Evolutionary conservation across 2,888 invertebrate genomes (phyloP).

Genomic region (Endomychus coccineus): DNA sequence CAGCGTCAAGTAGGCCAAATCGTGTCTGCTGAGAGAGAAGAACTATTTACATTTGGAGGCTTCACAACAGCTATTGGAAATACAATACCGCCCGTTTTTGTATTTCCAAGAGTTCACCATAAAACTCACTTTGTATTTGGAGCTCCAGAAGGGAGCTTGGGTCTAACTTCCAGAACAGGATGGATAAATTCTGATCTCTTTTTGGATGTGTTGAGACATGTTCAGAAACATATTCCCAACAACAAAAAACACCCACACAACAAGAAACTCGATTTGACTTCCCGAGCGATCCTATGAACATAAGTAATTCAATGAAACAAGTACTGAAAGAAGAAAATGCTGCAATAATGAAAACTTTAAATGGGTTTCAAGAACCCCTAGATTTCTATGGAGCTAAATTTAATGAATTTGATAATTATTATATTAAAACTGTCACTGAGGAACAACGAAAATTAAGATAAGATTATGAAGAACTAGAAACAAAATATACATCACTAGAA

Average conservation of each 20-base stretch:
- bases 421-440: no score
- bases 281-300: no score
- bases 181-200: constrained; percentile 21
- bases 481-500: no score
- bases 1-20: constrained; percentile 17
- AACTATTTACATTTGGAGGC: constrained; percentile 19
- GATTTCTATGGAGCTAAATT: no score
- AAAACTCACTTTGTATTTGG: constrained; percentile 19
- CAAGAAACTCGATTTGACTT: no score
- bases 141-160: constrained; percentile 17
- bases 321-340: no score
- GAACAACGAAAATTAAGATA: no score
- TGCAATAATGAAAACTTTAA: no score
- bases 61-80: constrained; percentile 20
- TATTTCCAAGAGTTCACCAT: constrained; percentile 19
- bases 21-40: constrained; percentile 13
- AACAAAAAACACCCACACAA: constrained; percentile 8
- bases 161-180: constrained; percentile 19
- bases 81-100: constrained; percentile 19
- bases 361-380: no score
- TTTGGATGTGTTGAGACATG: constrained; percentile 16
- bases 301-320: no score
- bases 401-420: no score
- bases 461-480: no score
- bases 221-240: constrained; percentile 13